Conservation (phyloP, 2,113 vertebrate species). For the Epinephelus moara region DNA sequence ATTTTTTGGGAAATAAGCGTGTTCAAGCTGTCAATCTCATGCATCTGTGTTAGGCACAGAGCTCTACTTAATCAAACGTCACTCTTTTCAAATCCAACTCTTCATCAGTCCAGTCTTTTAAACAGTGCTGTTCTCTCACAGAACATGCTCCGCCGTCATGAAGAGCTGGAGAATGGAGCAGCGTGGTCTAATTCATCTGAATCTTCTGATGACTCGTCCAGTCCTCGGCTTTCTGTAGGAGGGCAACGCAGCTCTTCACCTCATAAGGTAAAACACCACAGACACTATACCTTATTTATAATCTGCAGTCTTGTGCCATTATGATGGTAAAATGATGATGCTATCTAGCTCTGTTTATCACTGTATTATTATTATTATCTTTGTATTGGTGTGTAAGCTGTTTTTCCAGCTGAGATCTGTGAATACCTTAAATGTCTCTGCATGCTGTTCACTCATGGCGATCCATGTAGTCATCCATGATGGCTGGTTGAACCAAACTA, state of each 20-base stretch:
- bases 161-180: constrained; percentile 92
- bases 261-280: constrained; percentile 67
- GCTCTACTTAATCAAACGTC: background rate
- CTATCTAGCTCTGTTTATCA: background rate
- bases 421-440: background rate
- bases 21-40: background rate
- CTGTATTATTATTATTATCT: background rate
- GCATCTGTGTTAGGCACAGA: too few species aligned
- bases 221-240: constrained; percentile 89
- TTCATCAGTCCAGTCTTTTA: background rate
- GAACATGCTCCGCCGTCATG: constrained; percentile 93
- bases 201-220: constrained; percentile 95
- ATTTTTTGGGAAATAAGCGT: background rate
- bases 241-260: constrained; percentile 74
- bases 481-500: background rate
- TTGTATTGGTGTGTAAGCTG: background rate
- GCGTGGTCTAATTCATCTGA: constrained; percentile 97
- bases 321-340: background rate
- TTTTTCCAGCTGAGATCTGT: background rate
- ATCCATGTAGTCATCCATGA: background rate
- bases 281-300: background rate
- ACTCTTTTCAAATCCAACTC: background rate
- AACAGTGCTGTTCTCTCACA: constrained; percentile 62
- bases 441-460: background rate
- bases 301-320: background rate